Evolutionary conservation across 2,888 invertebrate species (phyloP).

Genomic region (Clivina fossor): DNA sequence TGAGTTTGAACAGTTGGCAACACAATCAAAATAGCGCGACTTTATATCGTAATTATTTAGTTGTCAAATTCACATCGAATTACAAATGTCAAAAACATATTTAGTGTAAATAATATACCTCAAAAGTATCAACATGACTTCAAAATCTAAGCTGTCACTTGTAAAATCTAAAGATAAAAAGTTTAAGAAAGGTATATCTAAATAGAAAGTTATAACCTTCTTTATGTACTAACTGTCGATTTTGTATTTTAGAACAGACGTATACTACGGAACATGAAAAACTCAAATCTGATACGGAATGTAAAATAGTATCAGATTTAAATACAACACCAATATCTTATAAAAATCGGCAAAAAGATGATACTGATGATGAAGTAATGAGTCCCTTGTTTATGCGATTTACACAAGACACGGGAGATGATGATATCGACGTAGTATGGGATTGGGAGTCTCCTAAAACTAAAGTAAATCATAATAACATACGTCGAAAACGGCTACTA

Average conservation of each 20-base stretch:
- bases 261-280: conserved; percentile 6
- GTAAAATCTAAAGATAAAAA: not conserved
- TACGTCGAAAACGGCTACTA: conserved; percentile 36
- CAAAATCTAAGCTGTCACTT: not conserved
- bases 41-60: too few species aligned
- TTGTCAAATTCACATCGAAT: too few species aligned
- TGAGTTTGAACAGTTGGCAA: too few species aligned
- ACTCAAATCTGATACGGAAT: not conserved
- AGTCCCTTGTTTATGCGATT: conserved; percentile 48
- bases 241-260: not conserved
- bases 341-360: not conserved
- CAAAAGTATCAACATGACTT: not conserved
- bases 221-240: not conserved
- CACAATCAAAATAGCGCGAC: too few species aligned
- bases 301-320: conserved; percentile 3
- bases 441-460: conserved; percentile 54
- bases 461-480: conserved; percentile 39
- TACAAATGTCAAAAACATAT: too few species aligned
- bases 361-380: conserved; percentile 19
- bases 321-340: conserved; percentile 17
- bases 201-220: not conserved
- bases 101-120: too few species aligned
- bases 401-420: conserved; percentile 51
- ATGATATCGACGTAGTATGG: conserved; percentile 54
- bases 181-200: not conserved